A percentile compares a stretch with the other conserved stretches of the same genome.
Evolutionary conservation across 2,113 vertebrate genomes (phyloP).

Genomic region (Corythornis madagascariensis): DNA sequence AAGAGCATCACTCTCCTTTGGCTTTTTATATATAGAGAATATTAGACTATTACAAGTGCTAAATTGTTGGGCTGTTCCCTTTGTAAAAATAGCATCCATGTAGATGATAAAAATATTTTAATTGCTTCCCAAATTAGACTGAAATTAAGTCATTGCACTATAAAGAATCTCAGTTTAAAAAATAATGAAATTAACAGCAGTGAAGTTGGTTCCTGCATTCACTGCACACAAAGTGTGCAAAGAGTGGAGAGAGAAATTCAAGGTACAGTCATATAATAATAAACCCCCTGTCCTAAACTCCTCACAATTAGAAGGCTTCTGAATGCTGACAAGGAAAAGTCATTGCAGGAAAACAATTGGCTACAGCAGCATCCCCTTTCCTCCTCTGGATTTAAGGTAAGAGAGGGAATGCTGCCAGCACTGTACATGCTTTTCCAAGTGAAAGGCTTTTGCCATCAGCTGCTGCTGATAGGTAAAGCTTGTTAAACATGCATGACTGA

Average conservation of each 20-base stretch:
- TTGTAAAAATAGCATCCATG: not conserved
- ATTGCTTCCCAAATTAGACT: not conserved
- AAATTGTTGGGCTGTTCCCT: not conserved
- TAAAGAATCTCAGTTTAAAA: not conserved
- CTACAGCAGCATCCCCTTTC: not conserved
- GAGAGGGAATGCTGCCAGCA: conserved; percentile 9
- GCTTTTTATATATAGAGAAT: not conserved
- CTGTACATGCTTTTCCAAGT: not conserved
- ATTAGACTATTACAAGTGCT: not conserved
- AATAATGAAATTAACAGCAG: not conserved
- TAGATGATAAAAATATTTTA: not conserved
- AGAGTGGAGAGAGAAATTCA: not conserved
- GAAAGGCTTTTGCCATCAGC: conserved; percentile 23
- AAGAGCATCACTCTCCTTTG: not conserved
- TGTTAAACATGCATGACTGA: not conserved
- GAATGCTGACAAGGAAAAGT: not conserved
- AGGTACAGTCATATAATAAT: not conserved
- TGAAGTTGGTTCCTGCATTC: not conserved
- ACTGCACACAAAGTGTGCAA: not conserved
- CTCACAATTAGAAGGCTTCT: not conserved
- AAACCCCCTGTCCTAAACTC: not conserved
- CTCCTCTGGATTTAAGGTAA: not conserved
- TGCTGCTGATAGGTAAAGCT: not conserved
- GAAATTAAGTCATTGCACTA: not conserved
- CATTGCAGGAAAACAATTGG: not conserved